Evolutionary conservation across 2,113 vertebrate species (phyloP), one percentile per base, ranked within the genome.

Genomic region (Columbina picui): DNA sequence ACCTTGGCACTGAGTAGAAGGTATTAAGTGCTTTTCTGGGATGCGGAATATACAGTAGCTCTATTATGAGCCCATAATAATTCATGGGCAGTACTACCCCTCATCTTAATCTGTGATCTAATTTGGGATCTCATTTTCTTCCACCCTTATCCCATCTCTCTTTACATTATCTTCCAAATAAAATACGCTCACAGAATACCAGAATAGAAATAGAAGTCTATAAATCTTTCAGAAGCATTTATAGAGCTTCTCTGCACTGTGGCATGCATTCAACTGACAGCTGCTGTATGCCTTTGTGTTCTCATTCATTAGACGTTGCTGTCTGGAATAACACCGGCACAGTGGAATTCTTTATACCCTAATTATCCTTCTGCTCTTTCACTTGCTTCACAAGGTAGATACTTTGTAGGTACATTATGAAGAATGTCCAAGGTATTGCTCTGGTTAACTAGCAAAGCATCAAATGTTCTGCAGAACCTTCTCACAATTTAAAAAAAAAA

Each of bases 201-300:
- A 96, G 96, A 96, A 90, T 76, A 87, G 86, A 97, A 93, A 74
- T 30, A 95, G 92, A 96, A 95, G 60, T 85, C 87, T 50, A 97
- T 96, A 83, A 97, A 97, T 93, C 89, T 96, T 95, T 97, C 89
- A 91, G 90, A 90, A 93, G 23, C 88, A 43, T 96, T 96, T 93
- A 85, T 77, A 96, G 93, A 92, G 82, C 85, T 91, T 41, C 91
- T 97, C 96, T 96, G 89, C 74, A 94, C 91, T 73, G 89, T 90
- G 89, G 86, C 91, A 96, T 96, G 74, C 75, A 82, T 93, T 96
- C 85, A 86, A 16, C 79, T 93, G 85, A 75, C 85, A 97, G 78
- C 94, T 96, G 93, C 95, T 64, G 13, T 68, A 52, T 94, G 88
- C 68, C 57, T 97, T 94, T 97, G 78, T 95, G 64, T 86, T 96